These are phyloP conservation scores for Oncorhynchus masou DNA, from an alignment of 2,113 vertebrate species.

Conservation along the genomic window DNA sequence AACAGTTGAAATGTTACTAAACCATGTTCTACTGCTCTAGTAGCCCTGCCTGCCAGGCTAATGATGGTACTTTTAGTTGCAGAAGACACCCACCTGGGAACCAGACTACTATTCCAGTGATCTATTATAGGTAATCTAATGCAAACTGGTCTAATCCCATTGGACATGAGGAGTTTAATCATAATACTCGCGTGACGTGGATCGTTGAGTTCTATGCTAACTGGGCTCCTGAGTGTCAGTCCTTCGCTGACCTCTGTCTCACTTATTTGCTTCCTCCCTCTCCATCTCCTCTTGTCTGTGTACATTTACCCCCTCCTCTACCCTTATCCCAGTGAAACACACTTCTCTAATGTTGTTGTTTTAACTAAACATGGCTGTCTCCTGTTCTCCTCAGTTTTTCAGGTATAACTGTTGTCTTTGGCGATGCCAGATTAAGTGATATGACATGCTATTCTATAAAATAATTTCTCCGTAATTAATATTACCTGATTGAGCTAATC, in stretches of 20 bases:
- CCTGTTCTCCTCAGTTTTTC: not conserved
- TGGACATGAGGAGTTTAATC: slow-evolving; percentile 85
- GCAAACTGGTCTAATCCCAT: not conserved
- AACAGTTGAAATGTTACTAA: too few relatives aligned
- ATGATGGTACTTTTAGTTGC: not conserved
- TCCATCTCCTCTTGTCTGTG: not conserved
- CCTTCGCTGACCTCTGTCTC: slow-evolving; percentile 83
- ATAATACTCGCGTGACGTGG: slow-evolving; percentile 85
- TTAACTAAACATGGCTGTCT: not conserved
- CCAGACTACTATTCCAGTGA: not conserved
- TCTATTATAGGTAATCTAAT: not conserved
- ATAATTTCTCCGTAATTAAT: too few relatives aligned
- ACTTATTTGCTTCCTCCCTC: not conserved
- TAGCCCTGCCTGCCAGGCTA: too few relatives aligned
- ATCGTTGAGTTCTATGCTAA: slow-evolving; percentile 96
- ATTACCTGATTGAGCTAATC: too few relatives aligned
- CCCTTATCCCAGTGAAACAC: too few relatives aligned
- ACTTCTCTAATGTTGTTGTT: not conserved
- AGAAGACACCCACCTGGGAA: not conserved
- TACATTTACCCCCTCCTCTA: not conserved
- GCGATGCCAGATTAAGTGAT: too few relatives aligned
- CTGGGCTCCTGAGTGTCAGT: slow-evolving; percentile 94
- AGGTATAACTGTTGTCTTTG: slow-evolving; percentile 79
- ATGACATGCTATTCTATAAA: too few relatives aligned
- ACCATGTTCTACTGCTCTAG: too few relatives aligned